Percentiles rank a stretch among this genome's conserved stretches.
These are phyloP conservation scores for Eueides isabella DNA, from an alignment of 1,140 invertebrate species.

Conservation along the genomic window DNA sequence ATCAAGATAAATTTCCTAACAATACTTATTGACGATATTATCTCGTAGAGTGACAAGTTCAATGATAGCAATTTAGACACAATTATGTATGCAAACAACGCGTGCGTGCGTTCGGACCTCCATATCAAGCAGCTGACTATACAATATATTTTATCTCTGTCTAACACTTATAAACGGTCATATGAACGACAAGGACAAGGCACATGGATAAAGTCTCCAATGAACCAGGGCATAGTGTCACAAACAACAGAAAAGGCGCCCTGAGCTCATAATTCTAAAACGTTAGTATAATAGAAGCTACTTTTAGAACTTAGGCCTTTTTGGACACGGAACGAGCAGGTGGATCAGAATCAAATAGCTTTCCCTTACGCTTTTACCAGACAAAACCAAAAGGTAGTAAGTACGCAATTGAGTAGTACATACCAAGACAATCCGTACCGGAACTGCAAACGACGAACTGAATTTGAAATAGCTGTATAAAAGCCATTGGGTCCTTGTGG, in stretches of 20 bases:
- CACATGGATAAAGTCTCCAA: slow-evolving; percentile 62
- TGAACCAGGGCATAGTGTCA: slow-evolving; percentile 78
- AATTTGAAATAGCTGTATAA: slow-evolving; percentile 83
- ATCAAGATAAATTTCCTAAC: background rate
- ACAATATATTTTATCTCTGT: slow-evolving; percentile 48
- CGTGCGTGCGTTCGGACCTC: slow-evolving; percentile 55
- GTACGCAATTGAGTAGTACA: slow-evolving; percentile 57
- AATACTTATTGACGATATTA: slow-evolving; percentile 49
- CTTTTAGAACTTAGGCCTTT: slow-evolving; percentile 62
- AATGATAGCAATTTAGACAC: slow-evolving; percentile 65
- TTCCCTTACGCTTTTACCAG: slow-evolving; percentile 76
- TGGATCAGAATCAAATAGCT: slow-evolving; percentile 81
- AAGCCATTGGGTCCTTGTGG: slow-evolving; percentile 74
- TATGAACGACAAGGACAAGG: slow-evolving; percentile 45
- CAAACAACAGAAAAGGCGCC: slow-evolving; percentile 79
- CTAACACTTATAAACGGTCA: slow-evolving; percentile 38
- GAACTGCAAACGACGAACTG: slow-evolving; percentile 72
- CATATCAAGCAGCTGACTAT: slow-evolving; percentile 68
- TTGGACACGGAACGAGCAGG: slow-evolving; percentile 41
- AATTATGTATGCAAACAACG: slow-evolving; percentile 68
- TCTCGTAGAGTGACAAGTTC: slow-evolving; percentile 71
- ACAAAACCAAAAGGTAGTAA: slow-evolving; percentile 61
- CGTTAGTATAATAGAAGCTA: slow-evolving; percentile 40
- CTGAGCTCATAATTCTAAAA: slow-evolving; percentile 56
- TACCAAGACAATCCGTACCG: slow-evolving; percentile 75